A percentile compares a stretch with the other conserved stretches of the same genome.
Evolutionary conservation across 64 coral and sea anemone genomes (phyloP).

Genomic region (Astreopora myriophthalma): DNA sequence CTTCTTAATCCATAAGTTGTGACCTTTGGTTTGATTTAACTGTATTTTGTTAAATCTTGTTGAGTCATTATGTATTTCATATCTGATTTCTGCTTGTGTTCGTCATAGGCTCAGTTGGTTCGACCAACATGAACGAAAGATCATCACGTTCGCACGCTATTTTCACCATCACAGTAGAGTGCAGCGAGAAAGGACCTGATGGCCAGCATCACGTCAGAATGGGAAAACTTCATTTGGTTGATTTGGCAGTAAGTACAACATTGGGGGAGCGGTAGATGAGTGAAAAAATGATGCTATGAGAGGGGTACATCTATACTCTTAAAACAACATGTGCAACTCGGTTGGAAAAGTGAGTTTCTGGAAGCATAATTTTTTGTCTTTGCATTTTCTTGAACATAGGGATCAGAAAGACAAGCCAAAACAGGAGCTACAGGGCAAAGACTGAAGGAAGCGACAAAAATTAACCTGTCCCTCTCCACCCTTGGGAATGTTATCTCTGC

Average conservation of each 20-base stretch:
- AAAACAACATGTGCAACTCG: too few relatives aligned
- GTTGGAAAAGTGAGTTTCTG: too few relatives aligned
- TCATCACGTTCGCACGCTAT: slow-evolving; percentile 97
- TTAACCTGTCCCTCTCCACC: slow-evolving; percentile 91
- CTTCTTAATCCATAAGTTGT: too few relatives aligned
- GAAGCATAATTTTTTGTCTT: neutral
- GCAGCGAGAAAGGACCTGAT: slow-evolving; percentile 96
- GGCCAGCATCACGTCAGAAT: slow-evolving; percentile 97
- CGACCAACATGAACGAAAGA: slow-evolving; percentile 98
- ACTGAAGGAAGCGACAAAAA: slow-evolving; percentile 92
- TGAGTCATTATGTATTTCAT: neutral
- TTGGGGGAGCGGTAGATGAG: too few relatives aligned
- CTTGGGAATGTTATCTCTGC: slow-evolving; percentile 97
- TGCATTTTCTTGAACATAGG: neutral
- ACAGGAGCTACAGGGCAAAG: slow-evolving; percentile 89
- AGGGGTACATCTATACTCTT: too few relatives aligned
- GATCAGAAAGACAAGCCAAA: slow-evolving; percentile 90
- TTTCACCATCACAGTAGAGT: slow-evolving; percentile 93
- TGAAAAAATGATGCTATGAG: too few relatives aligned
- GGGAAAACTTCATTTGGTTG: slow-evolving; percentile 98
- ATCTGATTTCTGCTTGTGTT: neutral
- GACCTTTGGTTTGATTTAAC: too few relatives aligned
- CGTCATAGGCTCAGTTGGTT: slow-evolving; percentile 90
- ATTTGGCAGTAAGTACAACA: slow-evolving; percentile 87
- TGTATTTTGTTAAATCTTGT: too few relatives aligned